Evolutionary conservation across 2,888 invertebrate genomes (phyloP).

Genomic region (Neuroscelio doddi): DNA sequence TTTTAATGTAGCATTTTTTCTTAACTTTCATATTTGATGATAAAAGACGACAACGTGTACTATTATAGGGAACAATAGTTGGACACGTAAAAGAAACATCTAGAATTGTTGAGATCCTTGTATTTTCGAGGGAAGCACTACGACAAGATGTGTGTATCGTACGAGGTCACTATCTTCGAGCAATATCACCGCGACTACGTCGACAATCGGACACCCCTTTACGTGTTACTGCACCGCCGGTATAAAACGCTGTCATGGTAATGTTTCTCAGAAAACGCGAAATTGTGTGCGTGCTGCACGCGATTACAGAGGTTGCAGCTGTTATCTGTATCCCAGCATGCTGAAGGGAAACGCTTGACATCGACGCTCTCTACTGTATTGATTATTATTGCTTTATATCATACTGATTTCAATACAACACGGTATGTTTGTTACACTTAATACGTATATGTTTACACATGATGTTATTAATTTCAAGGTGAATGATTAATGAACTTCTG

Average conservation of each 20-base stretch:
- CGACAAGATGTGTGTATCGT: slow-evolving; percentile 32
- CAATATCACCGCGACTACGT: slow-evolving; percentile 25
- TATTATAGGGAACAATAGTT: not conserved
- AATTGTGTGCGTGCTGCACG: slow-evolving; percentile 50
- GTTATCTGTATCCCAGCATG: slow-evolving; percentile 44
- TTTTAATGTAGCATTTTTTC: too few species aligned
- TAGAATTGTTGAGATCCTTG: not conserved
- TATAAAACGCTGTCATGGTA: slow-evolving; percentile 49
- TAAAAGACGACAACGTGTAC: too few species aligned
- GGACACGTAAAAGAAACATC: not conserved
- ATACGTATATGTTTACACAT: too few species aligned
- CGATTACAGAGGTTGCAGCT: slow-evolving; percentile 44
- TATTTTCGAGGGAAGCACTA: slow-evolving; percentile 10
- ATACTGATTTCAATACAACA: slow-evolving; percentile 41
- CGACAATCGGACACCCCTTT: slow-evolving; percentile 43
- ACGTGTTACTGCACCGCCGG: slow-evolving; percentile 37
- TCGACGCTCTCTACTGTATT: slow-evolving; percentile 35
- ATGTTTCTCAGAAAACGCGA: slow-evolving; percentile 48
- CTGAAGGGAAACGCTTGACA: slow-evolving; percentile 44
- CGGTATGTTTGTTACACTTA: too few species aligned
- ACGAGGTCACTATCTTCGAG: slow-evolving; percentile 24
- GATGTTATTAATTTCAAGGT: too few species aligned
- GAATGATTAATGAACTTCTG: too few species aligned
- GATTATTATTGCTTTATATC: slow-evolving; percentile 49
- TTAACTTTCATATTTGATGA: too few species aligned